Evolutionary conservation across 2,888 invertebrate genomes (phyloP).

Genomic region (Leuctra nigra): DNA sequence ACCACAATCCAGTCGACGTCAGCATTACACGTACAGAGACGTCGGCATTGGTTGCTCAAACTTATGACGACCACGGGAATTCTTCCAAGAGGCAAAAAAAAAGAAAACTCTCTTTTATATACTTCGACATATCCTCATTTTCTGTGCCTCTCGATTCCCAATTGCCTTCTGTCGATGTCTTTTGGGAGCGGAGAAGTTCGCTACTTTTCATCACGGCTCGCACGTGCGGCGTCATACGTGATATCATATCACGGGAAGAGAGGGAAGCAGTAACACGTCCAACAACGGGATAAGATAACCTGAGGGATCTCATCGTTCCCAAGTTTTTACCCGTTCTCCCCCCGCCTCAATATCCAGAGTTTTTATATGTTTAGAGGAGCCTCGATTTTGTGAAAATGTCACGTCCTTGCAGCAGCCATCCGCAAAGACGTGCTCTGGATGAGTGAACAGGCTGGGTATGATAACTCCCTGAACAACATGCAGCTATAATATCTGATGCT

Average conservation of each 20-base stretch:
- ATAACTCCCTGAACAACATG: neutral
- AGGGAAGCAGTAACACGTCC: constrained; percentile 14
- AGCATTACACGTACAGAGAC: neutral
- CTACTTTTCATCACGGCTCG: constrained; percentile 8
- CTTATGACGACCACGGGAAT: constrained; percentile 21
- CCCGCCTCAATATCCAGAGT: constrained; percentile 16
- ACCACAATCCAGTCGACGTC: constrained; percentile 1
- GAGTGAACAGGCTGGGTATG: neutral
- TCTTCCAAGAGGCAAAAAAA: neutral
- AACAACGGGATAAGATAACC: constrained; percentile 22
- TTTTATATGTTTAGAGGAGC: constrained; percentile 22
- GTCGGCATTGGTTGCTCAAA: neutral
- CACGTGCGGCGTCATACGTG: neutral
- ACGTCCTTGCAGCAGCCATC: constrained; percentile 24
- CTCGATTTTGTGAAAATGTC: constrained; percentile 27
- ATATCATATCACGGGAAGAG: constrained; percentile 4
- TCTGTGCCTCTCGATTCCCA: constrained; percentile 7
- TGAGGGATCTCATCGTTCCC: constrained; percentile 13
- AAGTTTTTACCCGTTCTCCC: constrained; percentile 14
- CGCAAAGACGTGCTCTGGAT: constrained; percentile 2
- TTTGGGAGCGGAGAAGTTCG: neutral
- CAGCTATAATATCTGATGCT: neutral
- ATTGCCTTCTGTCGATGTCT: neutral
- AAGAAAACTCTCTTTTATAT: neutral
- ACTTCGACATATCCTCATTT: neutral